phyloP scores from a whole-genome alignment of 2,113 vertebrate species.

The Zapornia atra region DNA sequence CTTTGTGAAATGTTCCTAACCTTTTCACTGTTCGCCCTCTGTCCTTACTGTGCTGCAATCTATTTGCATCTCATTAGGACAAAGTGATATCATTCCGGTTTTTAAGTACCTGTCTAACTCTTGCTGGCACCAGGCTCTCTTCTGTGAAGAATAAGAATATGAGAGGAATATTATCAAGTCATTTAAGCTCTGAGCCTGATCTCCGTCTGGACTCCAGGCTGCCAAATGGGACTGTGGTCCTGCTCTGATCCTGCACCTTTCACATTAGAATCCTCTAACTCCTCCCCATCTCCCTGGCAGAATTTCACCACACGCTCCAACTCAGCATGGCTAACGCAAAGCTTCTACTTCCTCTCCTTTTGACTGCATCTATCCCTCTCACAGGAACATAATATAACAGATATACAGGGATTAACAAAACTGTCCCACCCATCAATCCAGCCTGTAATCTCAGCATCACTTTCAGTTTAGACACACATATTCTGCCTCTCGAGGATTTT shows the following conservation, averaged over 20 bases:
- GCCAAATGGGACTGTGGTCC: accelerated
- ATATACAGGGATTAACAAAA: neutral
- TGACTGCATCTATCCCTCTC: neutral
- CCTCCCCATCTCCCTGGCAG: neutral
- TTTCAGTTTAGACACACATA: neutral
- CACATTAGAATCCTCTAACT: neutral
- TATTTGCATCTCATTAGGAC: neutral
- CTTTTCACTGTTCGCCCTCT: neutral
- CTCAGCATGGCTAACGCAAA: accelerated
- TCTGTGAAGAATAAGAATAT: neutral
- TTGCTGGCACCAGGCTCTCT: neutral
- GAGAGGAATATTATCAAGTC: accelerated
- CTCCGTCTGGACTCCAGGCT: neutral
- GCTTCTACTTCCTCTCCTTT: neutral
- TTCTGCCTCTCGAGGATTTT: neutral
- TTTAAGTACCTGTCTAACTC: neutral
- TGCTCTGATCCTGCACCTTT: neutral
- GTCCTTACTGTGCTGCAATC: neutral
- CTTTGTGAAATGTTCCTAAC: neutral
- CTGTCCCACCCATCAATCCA: neutral
- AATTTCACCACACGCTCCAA: neutral
- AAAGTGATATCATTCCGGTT: neutral
- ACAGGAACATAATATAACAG: neutral
- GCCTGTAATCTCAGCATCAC: accelerated
- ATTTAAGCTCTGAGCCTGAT: neutral